Evolutionary conservation across 1,140 invertebrate species (phyloP), one percentile per base, ranked within the genome.

Genomic region (Ips typographus): DNA sequence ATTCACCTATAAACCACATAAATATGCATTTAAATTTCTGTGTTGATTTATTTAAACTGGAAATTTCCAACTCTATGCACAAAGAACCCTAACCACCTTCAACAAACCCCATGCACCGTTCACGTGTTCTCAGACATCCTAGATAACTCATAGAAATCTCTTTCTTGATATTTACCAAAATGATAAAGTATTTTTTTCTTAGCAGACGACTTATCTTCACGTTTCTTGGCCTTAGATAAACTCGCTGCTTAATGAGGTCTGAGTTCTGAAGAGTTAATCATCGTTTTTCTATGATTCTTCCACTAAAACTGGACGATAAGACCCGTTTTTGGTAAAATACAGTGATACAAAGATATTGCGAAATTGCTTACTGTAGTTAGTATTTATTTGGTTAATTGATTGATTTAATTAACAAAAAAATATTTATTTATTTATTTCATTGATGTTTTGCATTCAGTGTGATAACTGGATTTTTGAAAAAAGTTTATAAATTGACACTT

Each of bases 121-220:
- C 22, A 22, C 22, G 22, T 22, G 22, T 0, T 22, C 22, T 22
- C 22, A 22, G 22, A 22, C 22, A 58, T 58, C 56, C 40, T 58
- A 58, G 56, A 58, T 58, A 58, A 58, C 40, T 58, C 56, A 6
- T 8, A 58, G 40, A 58, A 58, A 58, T 8, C 5, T 53, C 7
- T 41, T 41, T 58, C 7, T 40, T 58, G 8, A 40, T 40, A 40
- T 40, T 22, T 38, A 5, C 8, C 40, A 40, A 1, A 40, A 58
- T 58, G 40, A 58, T 37, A 44, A 4, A 61, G 40, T 41, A 40
- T n/a, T 38, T 61, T 47, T 47, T 36, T 2, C 59, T 22, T 37
- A 8, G 22, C 41, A 22, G 2, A 59, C 2, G 0, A 8, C 57
- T 61, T 61, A 61, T 61, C 59, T 7, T 47, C 47, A 61, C 59